Evolutionary conservation across 2,113 vertebrate genomes (phyloP), one percentile per base, ranked within the genome.

Genomic region (Dipodomys ordii): DNA sequence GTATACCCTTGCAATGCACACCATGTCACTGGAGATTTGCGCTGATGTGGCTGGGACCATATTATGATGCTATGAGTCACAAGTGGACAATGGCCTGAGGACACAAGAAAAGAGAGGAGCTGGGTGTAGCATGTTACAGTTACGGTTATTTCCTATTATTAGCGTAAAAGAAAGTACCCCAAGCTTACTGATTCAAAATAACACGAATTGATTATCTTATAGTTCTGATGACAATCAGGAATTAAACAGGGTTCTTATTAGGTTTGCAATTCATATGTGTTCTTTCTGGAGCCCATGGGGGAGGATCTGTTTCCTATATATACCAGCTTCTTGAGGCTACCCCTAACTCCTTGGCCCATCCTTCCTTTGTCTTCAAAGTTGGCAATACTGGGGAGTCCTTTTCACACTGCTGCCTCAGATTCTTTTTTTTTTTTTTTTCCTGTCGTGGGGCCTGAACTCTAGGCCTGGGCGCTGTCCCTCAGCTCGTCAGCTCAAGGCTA

Each of bases 111-210:
- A 68, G 35, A 60, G 53, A 87, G 68, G 39, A 93, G 23, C 74
- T 88, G 4, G 25, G 49, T 57, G 3, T 25, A 65, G 23, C 11
- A 35, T 32, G 71, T 32, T 73, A n/a, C 53, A 57, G 15, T 57
- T 13, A 57, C 1, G 12, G 49, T 53, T 57, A 57, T 79, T 94
- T 78, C 27, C 39, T 78, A 19, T 92, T 87, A 83, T 35, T 30
- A 20, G 16, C 62, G 0, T 60, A 62, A 73, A 72, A 49, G 12
- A 87, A 78, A n/a, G 60, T 25, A 25, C 3, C 25, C 16, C 49
- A 83, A 88, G 76, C n/a, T 64, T 65, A 72, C 64, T 81, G 81
- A 30, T 71, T 88, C 68, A 62, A 95, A 80, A 53, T 11, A n/a
- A 84, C 1, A 4, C 27, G 25, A 20, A 80, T 46, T 68, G 78